Evolutionary conservation across 1,140 invertebrate genomes (phyloP), one percentile per base, ranked within the genome.

Genomic region (Aphelenchoides besseyi): DNA sequence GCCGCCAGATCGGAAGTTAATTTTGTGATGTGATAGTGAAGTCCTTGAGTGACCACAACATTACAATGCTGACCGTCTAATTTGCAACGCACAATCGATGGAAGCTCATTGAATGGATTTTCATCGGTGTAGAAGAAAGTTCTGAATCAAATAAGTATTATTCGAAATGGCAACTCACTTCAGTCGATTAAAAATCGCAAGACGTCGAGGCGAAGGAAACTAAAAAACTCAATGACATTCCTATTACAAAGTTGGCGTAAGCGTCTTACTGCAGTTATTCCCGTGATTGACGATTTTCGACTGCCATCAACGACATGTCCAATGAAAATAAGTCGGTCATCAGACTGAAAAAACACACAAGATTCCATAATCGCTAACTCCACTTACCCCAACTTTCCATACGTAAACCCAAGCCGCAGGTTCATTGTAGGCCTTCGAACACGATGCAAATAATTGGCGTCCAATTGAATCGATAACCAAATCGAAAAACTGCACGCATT

Each of bases 401-500:
- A 70, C 33, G 54, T 70, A 61, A 5, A 70, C 35, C 41, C 29
- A 70, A 37, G 68, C 55, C 52, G 1, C 61, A 28, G 29, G 69
- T 0, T 70, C 63, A 18, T 2, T 3, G 5, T 29, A 35, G 54
- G 30, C 61, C 12, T 66, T 18, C 12, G 36, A 23, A 67, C 69
- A 70, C 16, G 69, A 70, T 23, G 52, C 69, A 53, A 71, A 70
- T 28, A 70, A 41, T 26, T 70, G 69, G 18, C 61, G 55, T 16
- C 69, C 69, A 29, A 69, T 30, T 30, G 54, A 29, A 67, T 70
- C 69, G 12, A 70, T 35, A 16, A 36, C 69, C 16, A 70, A 5
- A 32, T 70, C 69, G 52, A 69, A 70, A 23, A 70, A 69, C 18
- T 70, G 69, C 1, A 61, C 41, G 33, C 69, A 70, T 23, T 67